These are phyloP conservation scores for Aromia moschata DNA, from an alignment of 2,888 invertebrate species.

Conservation along the genomic window DNA sequence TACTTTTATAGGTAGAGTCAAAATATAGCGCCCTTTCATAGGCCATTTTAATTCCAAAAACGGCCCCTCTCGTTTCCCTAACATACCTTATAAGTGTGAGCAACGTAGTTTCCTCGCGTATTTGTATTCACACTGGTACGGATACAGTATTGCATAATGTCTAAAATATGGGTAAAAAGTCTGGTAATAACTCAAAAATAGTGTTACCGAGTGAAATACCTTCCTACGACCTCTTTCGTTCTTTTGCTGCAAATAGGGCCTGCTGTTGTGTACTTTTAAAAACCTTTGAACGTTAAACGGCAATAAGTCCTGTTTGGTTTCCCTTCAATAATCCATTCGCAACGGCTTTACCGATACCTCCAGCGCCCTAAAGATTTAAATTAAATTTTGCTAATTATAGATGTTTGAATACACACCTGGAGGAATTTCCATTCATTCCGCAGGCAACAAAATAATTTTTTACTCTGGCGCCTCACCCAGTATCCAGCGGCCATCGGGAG, in stretches of 20 bases:
- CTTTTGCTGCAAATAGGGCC: slow-evolving; percentile 70
- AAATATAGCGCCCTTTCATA: slow-evolving; percentile 78
- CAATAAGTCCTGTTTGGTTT: slow-evolving; percentile 70
- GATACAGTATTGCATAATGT: slow-evolving; percentile 68
- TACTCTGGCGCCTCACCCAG: slow-evolving; percentile 74
- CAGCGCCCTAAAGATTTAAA: slow-evolving; percentile 67
- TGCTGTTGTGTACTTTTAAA: slow-evolving; percentile 73
- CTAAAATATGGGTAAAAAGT: no score
- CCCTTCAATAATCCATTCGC: slow-evolving; percentile 77
- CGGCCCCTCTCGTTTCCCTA: slow-evolving; percentile 72
- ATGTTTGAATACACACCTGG: no score
- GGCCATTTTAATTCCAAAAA: slow-evolving; percentile 77
- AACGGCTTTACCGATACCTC: slow-evolving; percentile 74
- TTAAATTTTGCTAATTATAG: no score
- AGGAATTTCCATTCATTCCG: slow-evolving; percentile 76
- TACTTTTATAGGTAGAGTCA: slow-evolving; percentile 67
- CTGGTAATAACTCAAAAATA: no score
- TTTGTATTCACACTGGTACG: slow-evolving; percentile 70
- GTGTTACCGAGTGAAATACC: slow-evolving; percentile 53
- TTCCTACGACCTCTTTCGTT: slow-evolving; percentile 73
- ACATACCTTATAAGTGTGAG: slow-evolving; percentile 74
- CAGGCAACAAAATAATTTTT: slow-evolving; percentile 78
- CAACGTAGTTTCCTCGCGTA: slow-evolving; percentile 71
- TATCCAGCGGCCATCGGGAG: slow-evolving; percentile 76
- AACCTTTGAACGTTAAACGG: slow-evolving; percentile 74